Base-by-base conservation (phyloP, 1,140 invertebrate species). In the Galendromus occidentalis region DNA sequence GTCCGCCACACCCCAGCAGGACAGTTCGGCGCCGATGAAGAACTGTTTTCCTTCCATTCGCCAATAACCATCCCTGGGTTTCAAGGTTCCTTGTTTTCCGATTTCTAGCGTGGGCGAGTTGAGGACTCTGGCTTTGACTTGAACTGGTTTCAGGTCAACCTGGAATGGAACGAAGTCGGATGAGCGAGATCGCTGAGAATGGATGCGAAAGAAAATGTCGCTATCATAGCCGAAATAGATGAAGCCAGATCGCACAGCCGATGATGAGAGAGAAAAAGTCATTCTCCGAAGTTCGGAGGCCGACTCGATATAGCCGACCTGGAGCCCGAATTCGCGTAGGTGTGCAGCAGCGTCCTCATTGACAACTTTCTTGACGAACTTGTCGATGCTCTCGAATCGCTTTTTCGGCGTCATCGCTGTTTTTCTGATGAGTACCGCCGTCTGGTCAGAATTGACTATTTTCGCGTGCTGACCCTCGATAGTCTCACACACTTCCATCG, bases 401-500 rank as follows among this genome's bases (percentile, higher is more conserved):
- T 59, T 22, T 4, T 1, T 33, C 51, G 51, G 51, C 14, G 51
- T 5, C 14, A 59, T 17, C 14, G 51, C 73, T 25, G 68, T 74
- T 59, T 72, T 71, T 22, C 64, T 64, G 20, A 72, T 71, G 66
- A 72, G 69, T n/a, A 67, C 66, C 1, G 69, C 64, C 29, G 55
- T 70, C 44, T 71, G 66, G 28, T 45, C 65, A 0, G 64, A 39
- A 17, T 68, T 65, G 12, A 72, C 33, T 20, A 70, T 68, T 65
- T 66, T 66, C 17, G 64, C 66, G 9, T 68, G 65, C 66, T 76
- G 75, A n/a, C 74, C 72, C 20, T 66, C 44, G 7, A 71, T 65
- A 6, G 76, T 65, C 5, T 67, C 29, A 51, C 75, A 76, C 5
- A 76, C 68, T 67, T 76, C 75, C 18, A 75, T 59, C 14, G 74